A percentile compares a stretch with the other conserved stretches of the same genome.
phyloP scores from a whole-genome alignment of 2,797 vertebrate species.

The Peromyscus melanophrys region DNA sequence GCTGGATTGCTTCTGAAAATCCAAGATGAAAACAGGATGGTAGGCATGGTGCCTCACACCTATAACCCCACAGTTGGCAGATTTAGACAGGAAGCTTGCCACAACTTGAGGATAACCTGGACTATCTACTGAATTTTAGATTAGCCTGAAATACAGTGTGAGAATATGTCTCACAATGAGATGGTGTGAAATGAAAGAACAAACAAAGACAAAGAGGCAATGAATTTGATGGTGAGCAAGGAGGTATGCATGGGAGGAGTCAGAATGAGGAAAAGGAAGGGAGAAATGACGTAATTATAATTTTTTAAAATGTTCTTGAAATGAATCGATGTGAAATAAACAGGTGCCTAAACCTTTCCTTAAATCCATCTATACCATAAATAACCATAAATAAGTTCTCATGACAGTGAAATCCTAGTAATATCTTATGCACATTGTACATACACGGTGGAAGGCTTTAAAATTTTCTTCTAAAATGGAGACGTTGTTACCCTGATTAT shows the following conservation, averaged over 20 bases:
- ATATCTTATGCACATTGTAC: neutral
- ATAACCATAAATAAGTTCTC: neutral
- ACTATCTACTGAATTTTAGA: neutral
- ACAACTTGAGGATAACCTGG: neutral
- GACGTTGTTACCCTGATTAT: conserved; percentile 29
- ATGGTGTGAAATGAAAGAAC: neutral
- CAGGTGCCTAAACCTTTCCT: neutral
- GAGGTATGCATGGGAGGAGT: no score
- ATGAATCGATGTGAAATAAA: neutral
- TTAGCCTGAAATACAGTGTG: neutral
- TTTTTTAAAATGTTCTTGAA: neutral
- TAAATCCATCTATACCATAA: neutral
- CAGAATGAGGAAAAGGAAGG: neutral
- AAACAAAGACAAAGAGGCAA: neutral
- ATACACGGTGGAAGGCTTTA: neutral
- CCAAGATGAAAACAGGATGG: neutral
- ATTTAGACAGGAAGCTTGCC: neutral
- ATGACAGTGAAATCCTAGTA: neutral
- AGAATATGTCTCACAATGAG: neutral
- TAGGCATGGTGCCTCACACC: neutral
- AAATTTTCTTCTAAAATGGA: conserved; percentile 32
- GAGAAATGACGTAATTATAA: neutral
- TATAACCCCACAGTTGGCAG: rapidly evolving
- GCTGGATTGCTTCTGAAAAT: neutral
- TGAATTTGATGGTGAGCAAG: neutral